Percentiles rank a stretch among this genome's conserved stretches.
Evolutionary conservation across 2,797 vertebrate genomes (phyloP).

Genomic region (Pachyuromys duprasi): DNA sequence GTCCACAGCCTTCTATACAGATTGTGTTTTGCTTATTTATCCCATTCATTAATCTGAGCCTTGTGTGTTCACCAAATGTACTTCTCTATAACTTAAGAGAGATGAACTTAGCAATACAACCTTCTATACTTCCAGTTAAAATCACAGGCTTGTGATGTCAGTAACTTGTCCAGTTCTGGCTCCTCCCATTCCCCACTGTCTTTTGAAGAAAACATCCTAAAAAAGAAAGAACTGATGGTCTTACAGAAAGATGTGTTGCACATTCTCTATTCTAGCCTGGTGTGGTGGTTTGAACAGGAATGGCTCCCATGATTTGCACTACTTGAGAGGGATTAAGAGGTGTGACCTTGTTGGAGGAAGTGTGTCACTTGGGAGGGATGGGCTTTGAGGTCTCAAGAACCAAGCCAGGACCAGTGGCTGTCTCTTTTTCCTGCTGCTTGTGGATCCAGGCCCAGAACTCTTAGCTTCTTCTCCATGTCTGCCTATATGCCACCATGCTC

Average conservation of each 20-base stretch:
- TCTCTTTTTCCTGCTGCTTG: not conserved
- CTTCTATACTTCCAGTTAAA: not conserved
- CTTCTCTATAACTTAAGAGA: constrained; percentile 50
- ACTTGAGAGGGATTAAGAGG: not conserved
- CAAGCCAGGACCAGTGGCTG: no score
- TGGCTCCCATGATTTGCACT: not conserved
- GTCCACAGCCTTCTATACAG: not conserved
- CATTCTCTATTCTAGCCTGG: not conserved
- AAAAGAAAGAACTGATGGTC: not conserved
- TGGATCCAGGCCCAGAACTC: not conserved
- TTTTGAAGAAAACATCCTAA: not conserved
- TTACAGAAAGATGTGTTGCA: not conserved
- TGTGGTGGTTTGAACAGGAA: not conserved
- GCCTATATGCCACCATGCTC: not conserved
- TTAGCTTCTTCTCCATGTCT: not conserved
- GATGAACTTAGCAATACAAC: not conserved
- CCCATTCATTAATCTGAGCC: not conserved
- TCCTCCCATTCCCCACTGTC: not conserved
- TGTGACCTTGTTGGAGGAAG: not conserved
- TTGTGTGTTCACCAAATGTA: not conserved
- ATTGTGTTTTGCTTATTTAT: not conserved
- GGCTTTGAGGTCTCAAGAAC: not conserved
- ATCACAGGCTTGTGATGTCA: not conserved
- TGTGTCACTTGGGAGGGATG: not conserved
- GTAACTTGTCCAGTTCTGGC: not conserved